Percentiles rank a stretch among this genome's conserved stretches.
Conservation (phyloP, 2,113 vertebrate species). For the Heterotis niloticus region DNA sequence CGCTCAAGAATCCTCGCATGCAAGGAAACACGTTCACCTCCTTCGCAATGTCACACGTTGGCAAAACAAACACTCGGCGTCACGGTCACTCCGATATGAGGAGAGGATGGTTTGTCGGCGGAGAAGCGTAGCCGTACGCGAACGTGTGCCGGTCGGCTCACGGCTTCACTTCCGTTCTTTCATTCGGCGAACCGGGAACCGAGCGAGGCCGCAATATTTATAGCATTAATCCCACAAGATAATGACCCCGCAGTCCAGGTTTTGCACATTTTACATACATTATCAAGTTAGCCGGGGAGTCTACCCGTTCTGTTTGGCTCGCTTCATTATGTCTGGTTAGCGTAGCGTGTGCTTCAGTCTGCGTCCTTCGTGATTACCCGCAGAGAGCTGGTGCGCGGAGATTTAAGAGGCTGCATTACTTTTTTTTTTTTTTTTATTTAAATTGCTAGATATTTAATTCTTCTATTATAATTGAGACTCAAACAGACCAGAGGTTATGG, state of each 20-base stretch:
- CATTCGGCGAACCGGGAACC: not conserved
- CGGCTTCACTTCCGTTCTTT: not conserved
- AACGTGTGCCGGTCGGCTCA: not conserved
- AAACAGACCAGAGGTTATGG: conserved; percentile 71
- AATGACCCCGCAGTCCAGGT: not conserved
- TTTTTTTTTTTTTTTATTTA: conserved; percentile 69
- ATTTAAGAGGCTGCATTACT: conserved; percentile 72
- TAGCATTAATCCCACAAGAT: not conserved
- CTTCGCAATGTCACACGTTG: not conserved
- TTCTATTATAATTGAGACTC: conserved; percentile 77
- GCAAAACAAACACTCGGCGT: not conserved
- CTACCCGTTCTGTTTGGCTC: conserved; percentile 9
- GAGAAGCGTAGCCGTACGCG: not conserved
- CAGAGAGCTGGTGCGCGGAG: conserved; percentile 63
- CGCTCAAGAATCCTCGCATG: too few relatives aligned
- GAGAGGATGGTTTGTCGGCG: not conserved
- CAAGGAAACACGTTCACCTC: too few relatives aligned
- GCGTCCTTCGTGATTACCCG: conserved; percentile 68
- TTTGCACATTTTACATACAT: conserved; percentile 16
- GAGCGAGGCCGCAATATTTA: not conserved
- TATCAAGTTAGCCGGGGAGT: not conserved
- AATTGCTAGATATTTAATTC: conserved; percentile 72
- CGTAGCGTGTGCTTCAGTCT: conserved; percentile 50
- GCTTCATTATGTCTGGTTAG: conserved; percentile 51
- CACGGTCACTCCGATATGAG: not conserved